Evolutionary conservation across 2,113 vertebrate genomes (phyloP), one percentile per base, ranked within the genome.

Genomic region (Erpornis zantholeuca): DNA sequence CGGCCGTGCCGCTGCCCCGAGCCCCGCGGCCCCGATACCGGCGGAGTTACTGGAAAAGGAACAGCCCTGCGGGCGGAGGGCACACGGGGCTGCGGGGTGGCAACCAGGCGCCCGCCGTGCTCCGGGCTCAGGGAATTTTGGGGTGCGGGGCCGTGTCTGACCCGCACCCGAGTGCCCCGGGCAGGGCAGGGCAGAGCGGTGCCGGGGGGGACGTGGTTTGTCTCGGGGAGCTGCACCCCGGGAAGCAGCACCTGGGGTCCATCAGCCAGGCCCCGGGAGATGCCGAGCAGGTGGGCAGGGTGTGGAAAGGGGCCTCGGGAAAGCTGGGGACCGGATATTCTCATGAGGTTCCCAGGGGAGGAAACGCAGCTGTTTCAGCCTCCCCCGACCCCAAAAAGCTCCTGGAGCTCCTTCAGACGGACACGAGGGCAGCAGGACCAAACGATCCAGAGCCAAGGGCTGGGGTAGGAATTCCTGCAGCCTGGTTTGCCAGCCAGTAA

Each of bases 101-200:
- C 3, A 5, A 13, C 0, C 6, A 52, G 7, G n/a, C 9, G 2
- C 23, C 56, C 5, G 4, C 0, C 0, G 22, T 5, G 50, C 61
- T 75, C 52, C 17, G 0, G 12, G 13, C n/a, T 2, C 27, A 31
- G 38, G 11, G 19, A 22, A 64, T 19, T 20, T 1, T 54, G 54
- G 70, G n/a, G 54, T 31, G 47, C 28, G 0, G 4, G 16, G 78
- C 29, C 8, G 29, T 25, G 79, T 69, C 47, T 69, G 63, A 42
- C 9, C 53, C 23, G 54, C 18, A 7, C 11, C 73, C 7, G 12
- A n/a, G 23, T 11, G 33, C 38, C n/a, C 38, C 2, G 27, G 59
- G 16, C 44, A 71, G 53, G 35, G 47, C 28, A 75, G 54, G 25
- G 40, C 33, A 82, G 44, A 54, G 64, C 13, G 0, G 0, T 19